Evolutionary conservation across 2,113 vertebrate species (phyloP), one percentile per base, ranked within the genome.

Genomic region (Rhabdomys dilectus): DNA sequence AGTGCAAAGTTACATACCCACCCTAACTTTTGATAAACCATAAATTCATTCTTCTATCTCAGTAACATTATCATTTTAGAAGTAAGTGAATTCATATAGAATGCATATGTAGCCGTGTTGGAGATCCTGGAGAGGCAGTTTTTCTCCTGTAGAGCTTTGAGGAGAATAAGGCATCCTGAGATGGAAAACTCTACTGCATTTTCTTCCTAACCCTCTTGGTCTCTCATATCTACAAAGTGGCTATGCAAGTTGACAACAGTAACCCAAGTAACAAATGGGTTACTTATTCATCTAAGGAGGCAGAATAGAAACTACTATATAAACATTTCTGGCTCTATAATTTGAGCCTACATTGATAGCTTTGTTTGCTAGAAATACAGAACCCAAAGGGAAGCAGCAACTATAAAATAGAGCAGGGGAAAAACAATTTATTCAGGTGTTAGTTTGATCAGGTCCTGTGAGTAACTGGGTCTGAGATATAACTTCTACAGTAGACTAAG

Each of bases 381-480:
- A 97, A 91, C 53, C 56, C 84, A 92, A 76, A 85, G 73, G 42
- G 91, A n/a, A 36, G 22, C 45, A 45, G 21, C n/a, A 29, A n/a
- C 21, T 75, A 39, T 76, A 77, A 95, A 96, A 81, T 48, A 93
- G 91, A 97, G 90, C 34, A 96, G 56, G 56, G 82, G 76, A 89
- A 58, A 95, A 73, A 97, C 93, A 68, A 16, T 80, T 93, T 75
- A 94, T 86, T 5, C 31, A 96, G 95, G 78, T 81, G 89, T 91
- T 91, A 95, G 34, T 95, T 78, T 78, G 92, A 42, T 0, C 0
- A 70, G 85, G 88, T 15, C 22, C 92, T 93, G n/a, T 45, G 84
- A 80, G 89, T 64, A 34, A 56, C 53, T 88, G 34, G 21, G 70
- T 78, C 80, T 89, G 92, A 96, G 77, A 31, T 93, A 56, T 34